phyloP scores from a whole-genome alignment of 2,888 invertebrate species.

The Vanessa cardui region DNA sequence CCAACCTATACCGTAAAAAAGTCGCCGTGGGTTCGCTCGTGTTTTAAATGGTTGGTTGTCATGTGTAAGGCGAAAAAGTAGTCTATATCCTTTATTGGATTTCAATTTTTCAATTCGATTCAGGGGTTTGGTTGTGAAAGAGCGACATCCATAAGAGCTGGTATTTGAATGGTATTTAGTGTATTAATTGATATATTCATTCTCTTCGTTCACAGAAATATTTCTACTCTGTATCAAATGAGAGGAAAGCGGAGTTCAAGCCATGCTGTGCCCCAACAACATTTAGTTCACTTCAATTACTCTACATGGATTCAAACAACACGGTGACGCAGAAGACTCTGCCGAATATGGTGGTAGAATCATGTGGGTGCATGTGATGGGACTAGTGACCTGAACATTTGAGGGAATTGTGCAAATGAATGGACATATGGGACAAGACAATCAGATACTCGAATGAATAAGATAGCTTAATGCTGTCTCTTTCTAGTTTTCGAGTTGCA shows the following conservation, averaged over 20 bases:
- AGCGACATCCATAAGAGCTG: too few species aligned
- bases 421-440: too few species aligned
- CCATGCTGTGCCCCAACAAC: conserved; percentile 94
- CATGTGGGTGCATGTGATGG: conserved; percentile 92
- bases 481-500: too few species aligned
- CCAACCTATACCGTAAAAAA: too few species aligned
- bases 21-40: too few species aligned
- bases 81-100: too few species aligned
- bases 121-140: too few species aligned
- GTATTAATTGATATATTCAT: not conserved
- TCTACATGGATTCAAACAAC: conserved; percentile 91
- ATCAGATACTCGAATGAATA: not conserved
- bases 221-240: conserved; percentile 81
- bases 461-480: too few species aligned
- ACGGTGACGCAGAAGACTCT: conserved; percentile 90
- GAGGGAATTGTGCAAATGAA: not conserved
- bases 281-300: conserved; percentile 89
- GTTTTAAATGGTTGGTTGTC: too few species aligned
- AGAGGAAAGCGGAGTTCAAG: conserved; percentile 85
- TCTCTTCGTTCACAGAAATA: conserved; percentile 83
- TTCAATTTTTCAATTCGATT: too few species aligned
- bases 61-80: too few species aligned
- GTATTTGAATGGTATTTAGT: too few species aligned
- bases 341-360: conserved; percentile 95
- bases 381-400: not conserved